These are phyloP conservation scores for Cyprinella venusta DNA, from an alignment of 2,797 vertebrate species.

Conservation along the genomic window DNA sequence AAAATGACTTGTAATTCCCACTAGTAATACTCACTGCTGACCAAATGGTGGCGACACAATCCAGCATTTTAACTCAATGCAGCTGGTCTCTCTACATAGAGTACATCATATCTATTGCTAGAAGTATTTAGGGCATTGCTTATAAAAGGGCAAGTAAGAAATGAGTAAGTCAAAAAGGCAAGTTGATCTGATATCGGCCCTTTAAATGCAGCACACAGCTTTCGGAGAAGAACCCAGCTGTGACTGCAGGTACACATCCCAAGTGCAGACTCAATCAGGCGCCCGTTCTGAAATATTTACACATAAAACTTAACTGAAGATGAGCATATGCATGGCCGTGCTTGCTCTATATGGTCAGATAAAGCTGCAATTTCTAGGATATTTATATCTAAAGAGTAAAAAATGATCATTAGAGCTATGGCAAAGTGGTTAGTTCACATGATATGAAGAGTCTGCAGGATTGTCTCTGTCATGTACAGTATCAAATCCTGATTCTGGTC, in stretches of 20 bases:
- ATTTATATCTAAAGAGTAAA: neutral
- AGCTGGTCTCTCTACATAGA: neutral
- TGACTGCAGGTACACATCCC: slow-evolving; percentile 1
- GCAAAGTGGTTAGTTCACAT: neutral
- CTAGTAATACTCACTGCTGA: slow-evolving; percentile 15
- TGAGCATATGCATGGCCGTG: neutral
- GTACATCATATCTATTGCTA: neutral
- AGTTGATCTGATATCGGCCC: slow-evolving; percentile 18
- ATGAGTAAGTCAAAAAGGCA: neutral
- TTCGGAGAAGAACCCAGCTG: neutral
- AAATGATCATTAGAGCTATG: neutral
- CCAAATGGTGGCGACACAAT: slow-evolving; percentile 51
- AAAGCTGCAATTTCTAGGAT: neutral
- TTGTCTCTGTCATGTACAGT: neutral
- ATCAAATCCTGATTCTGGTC: neutral
- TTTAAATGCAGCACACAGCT: slow-evolving; percentile 42
- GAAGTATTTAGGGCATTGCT: neutral
- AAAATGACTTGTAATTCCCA: neutral
- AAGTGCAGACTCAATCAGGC: slow-evolving; percentile 10
- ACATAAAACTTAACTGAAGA: neutral
- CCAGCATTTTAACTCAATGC: neutral
- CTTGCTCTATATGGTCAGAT: neutral
- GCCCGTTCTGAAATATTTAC: neutral
- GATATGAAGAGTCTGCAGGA: neutral
- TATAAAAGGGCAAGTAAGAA: neutral